Conservation (phyloP, 2,888 invertebrate species). For the Drosophila peninsularis region DNA sequence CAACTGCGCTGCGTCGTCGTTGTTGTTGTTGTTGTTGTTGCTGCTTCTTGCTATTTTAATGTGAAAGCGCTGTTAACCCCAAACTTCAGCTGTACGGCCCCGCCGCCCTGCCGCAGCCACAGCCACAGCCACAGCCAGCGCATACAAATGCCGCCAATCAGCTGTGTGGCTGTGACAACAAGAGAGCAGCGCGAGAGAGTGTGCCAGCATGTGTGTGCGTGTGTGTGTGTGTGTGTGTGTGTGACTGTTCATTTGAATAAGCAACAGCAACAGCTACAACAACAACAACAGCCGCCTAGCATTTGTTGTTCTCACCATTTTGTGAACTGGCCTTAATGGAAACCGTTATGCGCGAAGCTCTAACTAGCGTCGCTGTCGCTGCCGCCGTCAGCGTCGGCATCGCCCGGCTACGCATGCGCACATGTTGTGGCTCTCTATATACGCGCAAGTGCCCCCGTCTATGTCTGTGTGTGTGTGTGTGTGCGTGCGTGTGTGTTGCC, state of each 20-base stretch:
- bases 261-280: constrained; percentile 49
- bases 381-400: constrained; percentile 30
- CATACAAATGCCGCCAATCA: constrained; percentile 74
- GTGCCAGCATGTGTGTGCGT: constrained; percentile 20
- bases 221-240: constrained; percentile 26
- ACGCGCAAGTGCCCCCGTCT: constrained; percentile 16
- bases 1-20: constrained; percentile 22
- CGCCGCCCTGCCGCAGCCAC: constrained; percentile 8
- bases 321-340: constrained; percentile 83
- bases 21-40: constrained; percentile 46
- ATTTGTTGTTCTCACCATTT: constrained; percentile 68
- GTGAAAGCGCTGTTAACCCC: constrained; percentile 81
- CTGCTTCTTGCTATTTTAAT: constrained; percentile 78
- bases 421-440: constrained; percentile 55
- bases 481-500: constrained; percentile 27
- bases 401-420: constrained; percentile 73
- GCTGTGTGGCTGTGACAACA: constrained; percentile 71
- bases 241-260: constrained; percentile 79
- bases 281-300: constrained; percentile 54
- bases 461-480: constrained; percentile 16
- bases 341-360: constrained; percentile 83
- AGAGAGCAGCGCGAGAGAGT: constrained; percentile 57
- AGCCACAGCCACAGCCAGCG: constrained; percentile 16
- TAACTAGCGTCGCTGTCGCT: constrained; percentile 56
- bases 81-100: constrained; percentile 40